Evolutionary conservation across 2,888 invertebrate genomes (phyloP), one percentile per base, ranked within the genome.

Genomic region (Morpho deidamia): DNA sequence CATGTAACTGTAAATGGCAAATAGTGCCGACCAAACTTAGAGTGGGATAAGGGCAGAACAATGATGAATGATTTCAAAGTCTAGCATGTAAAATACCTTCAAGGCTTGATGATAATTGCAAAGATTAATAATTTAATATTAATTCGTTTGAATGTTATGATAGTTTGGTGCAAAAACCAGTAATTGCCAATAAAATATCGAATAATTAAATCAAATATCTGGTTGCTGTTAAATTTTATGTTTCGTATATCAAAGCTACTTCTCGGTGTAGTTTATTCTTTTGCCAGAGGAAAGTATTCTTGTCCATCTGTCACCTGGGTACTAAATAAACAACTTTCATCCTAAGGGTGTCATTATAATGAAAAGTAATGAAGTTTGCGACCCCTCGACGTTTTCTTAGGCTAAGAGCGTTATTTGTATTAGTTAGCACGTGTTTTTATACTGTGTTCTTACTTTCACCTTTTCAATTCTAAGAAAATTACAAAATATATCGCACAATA

Each of bases 371-470:
- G 85, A 85, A 82, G 81, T 81, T 72, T 64, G 73, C 76, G 72
- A 72, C 81, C 81, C 71, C 70, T 71, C 61, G 58, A 61, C 81
- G 79, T 83, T 86, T 83, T 82, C 78, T 81, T 81, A 82, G 78
- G 81, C 74, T 80, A 78, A 83, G 80, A 81, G 74, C 71, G 78
- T 76, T 85, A 86, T 87, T 87, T 87, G 75, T 88, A 80, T 84
- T 81, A 84, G 81, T 84, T 86, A 82, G 75, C 65, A 73, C 75
- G 73, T 81, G 80, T 80, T 83, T 83, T 79, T 76, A 71, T 67
- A 50, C 44, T 52, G 50, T 59, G 54, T 52, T 57, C 51, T 54
- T 50, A 45, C 45, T 56, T 58, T 35, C 38, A 42, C 44, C 42
- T 39, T 34, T 55, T 45, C 10, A 37, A 47, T 44, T 58, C 34